These are phyloP conservation scores for Myiotriccus ornatus DNA, from an alignment of 2,797 vertebrate genomes.

Conservation along the genomic window DNA sequence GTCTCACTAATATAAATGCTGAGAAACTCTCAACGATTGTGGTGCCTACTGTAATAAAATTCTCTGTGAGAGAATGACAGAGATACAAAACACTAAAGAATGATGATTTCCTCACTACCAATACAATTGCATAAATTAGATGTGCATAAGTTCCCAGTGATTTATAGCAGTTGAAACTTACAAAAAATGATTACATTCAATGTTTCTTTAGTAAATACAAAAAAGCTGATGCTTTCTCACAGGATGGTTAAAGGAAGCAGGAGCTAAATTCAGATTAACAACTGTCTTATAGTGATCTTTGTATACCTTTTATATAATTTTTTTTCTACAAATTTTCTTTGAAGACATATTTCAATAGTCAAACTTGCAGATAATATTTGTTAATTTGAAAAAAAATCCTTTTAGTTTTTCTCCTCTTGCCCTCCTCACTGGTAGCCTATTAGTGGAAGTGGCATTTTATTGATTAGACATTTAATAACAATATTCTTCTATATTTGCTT, in stretches of 20 bases:
- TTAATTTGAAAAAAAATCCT: not conserved
- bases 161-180: constrained; percentile 65
- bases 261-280: constrained; percentile 48
- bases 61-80: constrained; percentile 2
- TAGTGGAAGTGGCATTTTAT: constrained; percentile 50
- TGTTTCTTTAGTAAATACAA: constrained; percentile 55
- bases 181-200: constrained; percentile 41
- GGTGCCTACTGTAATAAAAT: not conserved
- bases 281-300: constrained; percentile 41
- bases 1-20: not conserved
- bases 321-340: constrained; percentile 41
- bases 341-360: constrained; percentile 31
- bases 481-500: constrained; percentile 37
- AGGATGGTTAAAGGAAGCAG: constrained; percentile 43
- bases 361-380: constrained; percentile 9
- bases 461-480: constrained; percentile 61
- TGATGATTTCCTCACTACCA: constrained; percentile 41
- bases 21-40: not conserved
- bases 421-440: not conserved
- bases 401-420: not conserved
- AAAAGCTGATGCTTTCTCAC: constrained; percentile 44
- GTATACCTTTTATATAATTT: constrained; percentile 43
- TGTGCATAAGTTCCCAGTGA: constrained; percentile 36
- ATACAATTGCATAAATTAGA: constrained; percentile 48
- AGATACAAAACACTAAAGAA: constrained; percentile 35